Percentiles rank a stretch among this genome's conserved stretches.
phyloP scores from a whole-genome alignment of 1,140 invertebrate species.

The Ooceraea biroi region DNA sequence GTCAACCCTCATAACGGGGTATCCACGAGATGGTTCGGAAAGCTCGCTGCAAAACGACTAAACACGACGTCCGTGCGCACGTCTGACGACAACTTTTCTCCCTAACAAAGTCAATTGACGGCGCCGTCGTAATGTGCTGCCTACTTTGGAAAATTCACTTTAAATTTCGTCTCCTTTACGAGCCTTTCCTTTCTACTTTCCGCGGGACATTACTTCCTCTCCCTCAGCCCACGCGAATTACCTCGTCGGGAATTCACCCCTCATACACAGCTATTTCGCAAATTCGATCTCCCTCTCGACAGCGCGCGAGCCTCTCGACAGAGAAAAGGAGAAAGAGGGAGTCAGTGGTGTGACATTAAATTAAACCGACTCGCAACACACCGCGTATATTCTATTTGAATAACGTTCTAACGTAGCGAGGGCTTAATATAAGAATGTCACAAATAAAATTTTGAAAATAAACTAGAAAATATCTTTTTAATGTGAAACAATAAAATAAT shows the following conservation, averaged over 20 bases:
- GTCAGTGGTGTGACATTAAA: slow-evolving; percentile 43
- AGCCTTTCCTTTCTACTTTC: slow-evolving; percentile 67
- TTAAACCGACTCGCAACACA: slow-evolving; percentile 26
- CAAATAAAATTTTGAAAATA: not conserved
- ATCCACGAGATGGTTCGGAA: slow-evolving; percentile 9
- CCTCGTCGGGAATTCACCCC: slow-evolving; percentile 84
- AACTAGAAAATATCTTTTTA: slow-evolving; percentile 3
- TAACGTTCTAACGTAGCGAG: not conserved
- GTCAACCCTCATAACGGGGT: not conserved
- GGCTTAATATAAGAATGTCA: not conserved
- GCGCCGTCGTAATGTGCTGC: slow-evolving; percentile 49
- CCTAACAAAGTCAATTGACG: slow-evolving; percentile 60
- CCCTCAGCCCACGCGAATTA: slow-evolving; percentile 77
- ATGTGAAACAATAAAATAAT: not conserved
- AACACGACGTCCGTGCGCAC: slow-evolving; percentile 22
- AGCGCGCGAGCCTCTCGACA: slow-evolving; percentile 62
- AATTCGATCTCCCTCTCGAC: slow-evolving; percentile 84
- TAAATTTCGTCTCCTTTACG: slow-evolving; percentile 65
- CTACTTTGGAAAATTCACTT: slow-evolving; percentile 74
- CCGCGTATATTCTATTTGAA: slow-evolving; percentile 5
- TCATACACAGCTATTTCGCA: slow-evolving; percentile 84
- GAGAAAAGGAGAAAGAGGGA: slow-evolving; percentile 32
- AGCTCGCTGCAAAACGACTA: slow-evolving; percentile 17
- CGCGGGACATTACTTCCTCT: slow-evolving; percentile 58
- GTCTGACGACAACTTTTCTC: slow-evolving; percentile 63